phyloP scores from a whole-genome alignment of 2,113 vertebrate species.

The Triplophysa rosa region DNA sequence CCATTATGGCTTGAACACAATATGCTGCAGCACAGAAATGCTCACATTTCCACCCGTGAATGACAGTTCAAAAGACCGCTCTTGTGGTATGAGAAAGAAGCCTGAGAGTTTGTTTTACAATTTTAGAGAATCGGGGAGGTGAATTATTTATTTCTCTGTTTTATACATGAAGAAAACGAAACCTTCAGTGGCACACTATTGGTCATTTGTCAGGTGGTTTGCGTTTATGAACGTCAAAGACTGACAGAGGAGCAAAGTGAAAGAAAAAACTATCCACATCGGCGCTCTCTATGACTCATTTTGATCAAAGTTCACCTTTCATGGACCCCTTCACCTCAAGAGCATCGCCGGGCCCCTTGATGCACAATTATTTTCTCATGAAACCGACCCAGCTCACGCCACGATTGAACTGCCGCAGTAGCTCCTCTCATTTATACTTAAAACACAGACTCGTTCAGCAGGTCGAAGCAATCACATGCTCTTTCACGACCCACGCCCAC shows the following conservation, averaged over 20 bases:
- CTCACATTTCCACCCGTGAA: neutral
- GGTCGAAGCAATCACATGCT: too few relatives aligned
- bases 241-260: conserved; percentile 11
- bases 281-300: conserved; percentile 44
- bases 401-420: conserved; percentile 21
- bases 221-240: conserved; percentile 27
- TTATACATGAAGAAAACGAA: neutral
- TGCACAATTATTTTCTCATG: conserved; percentile 56
- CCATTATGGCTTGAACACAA: conserved; percentile 2
- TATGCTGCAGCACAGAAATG: conserved; percentile 6
- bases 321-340: conserved; percentile 48
- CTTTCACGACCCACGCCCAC: too few relatives aligned
- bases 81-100: neutral
- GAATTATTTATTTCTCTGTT: conserved; percentile 39
- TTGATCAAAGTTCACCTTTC: conserved; percentile 54
- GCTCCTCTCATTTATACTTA: too few relatives aligned
- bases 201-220: conserved; percentile 32
- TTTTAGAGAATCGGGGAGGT: conserved; percentile 7
- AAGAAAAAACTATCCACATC: conserved; percentile 42
- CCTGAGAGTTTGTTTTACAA: conserved; percentile 10
- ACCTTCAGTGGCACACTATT: neutral
- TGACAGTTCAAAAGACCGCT: conserved; percentile 27
- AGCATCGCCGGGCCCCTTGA: conserved; percentile 52
- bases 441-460: too few relatives aligned
- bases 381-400: conserved; percentile 37